Conservation (phyloP, 2,797 vertebrate genomes). For the Okamejei kenojei region DNA sequence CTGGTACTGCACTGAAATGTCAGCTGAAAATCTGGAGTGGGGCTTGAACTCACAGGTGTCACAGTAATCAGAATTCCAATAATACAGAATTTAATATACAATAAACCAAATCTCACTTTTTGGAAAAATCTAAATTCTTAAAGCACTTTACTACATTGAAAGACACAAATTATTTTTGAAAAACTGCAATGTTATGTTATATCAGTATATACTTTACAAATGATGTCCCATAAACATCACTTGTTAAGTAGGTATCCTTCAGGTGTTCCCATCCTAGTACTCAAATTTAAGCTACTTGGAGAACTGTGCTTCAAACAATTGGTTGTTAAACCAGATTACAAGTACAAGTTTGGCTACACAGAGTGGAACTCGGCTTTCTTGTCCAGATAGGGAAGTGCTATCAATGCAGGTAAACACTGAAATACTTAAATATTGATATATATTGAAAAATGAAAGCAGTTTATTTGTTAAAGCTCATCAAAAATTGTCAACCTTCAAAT, state of each 20-base stretch:
- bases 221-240: not conserved
- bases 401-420: not conserved
- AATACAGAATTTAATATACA: no score
- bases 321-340: not conserved
- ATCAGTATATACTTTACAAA: not conserved
- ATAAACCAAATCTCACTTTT: no score
- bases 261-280: not conserved
- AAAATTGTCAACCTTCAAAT: not conserved
- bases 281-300: not conserved
- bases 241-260: not conserved
- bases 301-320: not conserved
- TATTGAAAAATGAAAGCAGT: not conserved
- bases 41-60: not conserved
- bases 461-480: not conserved
- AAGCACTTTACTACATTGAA: no score
- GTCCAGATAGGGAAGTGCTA: not conserved
- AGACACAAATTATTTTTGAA: not conserved
- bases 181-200: not conserved
- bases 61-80: not conserved
- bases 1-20: not conserved
- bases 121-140: no score
- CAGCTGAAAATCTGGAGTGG: not conserved
- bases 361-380: not conserved
- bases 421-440: not conserved
- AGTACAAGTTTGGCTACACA: not conserved